Evolutionary conservation across 2,888 invertebrate species (phyloP), one percentile per base, ranked within the genome.

Genomic region (Tachystola acroxantha): DNA sequence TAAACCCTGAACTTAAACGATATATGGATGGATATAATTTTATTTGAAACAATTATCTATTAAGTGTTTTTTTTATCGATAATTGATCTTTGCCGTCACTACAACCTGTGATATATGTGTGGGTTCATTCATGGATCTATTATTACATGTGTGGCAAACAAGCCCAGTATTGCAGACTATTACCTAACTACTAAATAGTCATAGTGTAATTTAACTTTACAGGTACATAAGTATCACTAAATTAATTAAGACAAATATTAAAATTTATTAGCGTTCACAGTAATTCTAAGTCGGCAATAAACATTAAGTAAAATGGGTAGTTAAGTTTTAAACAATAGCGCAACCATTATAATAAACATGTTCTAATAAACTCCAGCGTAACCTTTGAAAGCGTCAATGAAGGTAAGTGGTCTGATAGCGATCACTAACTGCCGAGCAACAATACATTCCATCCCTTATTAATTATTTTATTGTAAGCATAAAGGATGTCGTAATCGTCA

Each of bases 381-480:
- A 73, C 70, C 69, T 71, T 71, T 66, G 66, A 57, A 67, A 75
- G 61, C 65, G 63, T 72, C 67, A 77, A 76, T 67, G 67, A 68
- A 72, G 67, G 66, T 70, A 75, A 82, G 70, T 70, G 65, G 61
- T 53, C 60, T 50, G 85, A 85, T 86, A 84, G 76, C 71, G 68
- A 86, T 86, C 86, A 63, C 75, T 54, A 72, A 70, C 72, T 70
- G 72, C 74, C 68, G 63, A 57, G 53, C 68, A 62, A 82, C 82
- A 84, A 85, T 80, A 76, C 75, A 72, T 77, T 80, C 73, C 81
- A 84, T 82, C 86, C 85, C 84, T 86, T 86, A 86, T 85, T 86
- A 86, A 86, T 86, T 86, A 84, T 85, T 86, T 86, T 85, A 86
- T 86, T 84, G 85, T 81, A 76, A 73, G 79, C 82, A 81, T 85